These are phyloP conservation scores for Theocolax elegans DNA, from an alignment of 1,140 invertebrate genomes.

Conservation along the genomic window DNA sequence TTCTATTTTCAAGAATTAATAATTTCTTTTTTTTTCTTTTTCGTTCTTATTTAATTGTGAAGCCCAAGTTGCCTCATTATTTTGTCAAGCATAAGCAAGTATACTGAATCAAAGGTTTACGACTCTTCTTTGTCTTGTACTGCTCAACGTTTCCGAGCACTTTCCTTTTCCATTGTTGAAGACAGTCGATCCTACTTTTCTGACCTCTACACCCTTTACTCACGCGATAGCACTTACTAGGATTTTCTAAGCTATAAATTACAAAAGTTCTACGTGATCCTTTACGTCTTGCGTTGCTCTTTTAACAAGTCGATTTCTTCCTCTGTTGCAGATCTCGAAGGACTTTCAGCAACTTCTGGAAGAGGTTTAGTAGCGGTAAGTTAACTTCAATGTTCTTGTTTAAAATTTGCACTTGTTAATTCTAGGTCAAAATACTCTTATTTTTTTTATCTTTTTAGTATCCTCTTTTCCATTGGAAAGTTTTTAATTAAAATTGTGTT, in stretches of 20 bases:
- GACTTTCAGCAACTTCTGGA: conserved; percentile 38
- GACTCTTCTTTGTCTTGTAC: background rate
- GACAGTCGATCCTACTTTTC: conserved; percentile 16
- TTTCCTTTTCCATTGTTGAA: conserved; percentile 15
- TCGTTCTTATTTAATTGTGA: too few relatives aligned
- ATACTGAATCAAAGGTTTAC: too few relatives aligned
- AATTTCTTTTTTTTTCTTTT: too few relatives aligned
- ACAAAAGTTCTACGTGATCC: conserved; percentile 56
- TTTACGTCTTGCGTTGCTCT: conserved; percentile 47
- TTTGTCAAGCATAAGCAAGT: too few relatives aligned
- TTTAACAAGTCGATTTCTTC: conserved; percentile 44
- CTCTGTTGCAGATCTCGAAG: conserved; percentile 54
- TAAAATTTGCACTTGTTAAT: conserved; percentile 23
- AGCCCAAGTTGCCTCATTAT: too few relatives aligned
- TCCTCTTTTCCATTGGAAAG: background rate
- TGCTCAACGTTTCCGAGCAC: conserved; percentile 1
- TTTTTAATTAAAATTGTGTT: conserved; percentile 16
- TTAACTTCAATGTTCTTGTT: conserved; percentile 31
- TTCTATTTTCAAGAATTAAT: too few relatives aligned
- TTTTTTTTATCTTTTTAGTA: background rate
- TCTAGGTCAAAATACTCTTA: background rate
- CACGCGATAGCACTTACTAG: conserved; percentile 49
- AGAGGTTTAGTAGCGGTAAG: conserved; percentile 47
- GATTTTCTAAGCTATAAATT: conserved; percentile 60
- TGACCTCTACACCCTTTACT: conserved; percentile 34